Percentiles rank a stretch among this genome's conserved stretches.
phyloP scores from a whole-genome alignment of 2,113 vertebrate genomes.

The Megaleporinus macrocephalus region DNA sequence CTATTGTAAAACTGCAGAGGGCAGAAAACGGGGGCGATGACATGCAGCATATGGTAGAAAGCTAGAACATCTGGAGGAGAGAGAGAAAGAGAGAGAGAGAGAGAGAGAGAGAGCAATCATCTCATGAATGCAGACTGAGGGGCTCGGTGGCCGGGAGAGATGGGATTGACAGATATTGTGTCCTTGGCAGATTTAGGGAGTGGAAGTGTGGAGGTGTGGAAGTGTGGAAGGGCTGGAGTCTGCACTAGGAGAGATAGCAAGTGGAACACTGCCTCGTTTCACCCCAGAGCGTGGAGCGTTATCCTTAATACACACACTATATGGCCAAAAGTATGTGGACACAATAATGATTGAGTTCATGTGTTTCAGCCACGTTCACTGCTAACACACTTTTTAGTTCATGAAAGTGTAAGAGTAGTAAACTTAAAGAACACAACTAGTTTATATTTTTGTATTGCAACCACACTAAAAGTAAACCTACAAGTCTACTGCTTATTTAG shows the following conservation, averaged over 20 bases:
- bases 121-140: not conserved
- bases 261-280: not conserved
- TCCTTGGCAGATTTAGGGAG: slow-evolving; percentile 21
- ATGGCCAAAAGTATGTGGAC: too few relatives aligned
- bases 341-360: too few relatives aligned
- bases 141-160: not conserved
- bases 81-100: slow-evolving; percentile 11
- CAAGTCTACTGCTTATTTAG: too few relatives aligned
- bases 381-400: too few relatives aligned
- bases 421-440: too few relatives aligned
- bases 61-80: not conserved
- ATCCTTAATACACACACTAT: not conserved
- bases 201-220: not conserved
- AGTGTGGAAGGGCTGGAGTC: not conserved
- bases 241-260: not conserved
- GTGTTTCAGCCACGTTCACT: too few relatives aligned
- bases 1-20: slow-evolving; percentile 28
- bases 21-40: slow-evolving; percentile 9
- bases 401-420: too few relatives aligned
- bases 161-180: not conserved
- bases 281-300: not conserved
- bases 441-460: too few relatives aligned
- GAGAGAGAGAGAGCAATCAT: not conserved
- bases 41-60: slow-evolving; percentile 8
- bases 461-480: too few relatives aligned